These are phyloP conservation scores for Lanistes nyassanus DNA, from an alignment of 1,140 invertebrate species.

Conservation along the genomic window DNA sequence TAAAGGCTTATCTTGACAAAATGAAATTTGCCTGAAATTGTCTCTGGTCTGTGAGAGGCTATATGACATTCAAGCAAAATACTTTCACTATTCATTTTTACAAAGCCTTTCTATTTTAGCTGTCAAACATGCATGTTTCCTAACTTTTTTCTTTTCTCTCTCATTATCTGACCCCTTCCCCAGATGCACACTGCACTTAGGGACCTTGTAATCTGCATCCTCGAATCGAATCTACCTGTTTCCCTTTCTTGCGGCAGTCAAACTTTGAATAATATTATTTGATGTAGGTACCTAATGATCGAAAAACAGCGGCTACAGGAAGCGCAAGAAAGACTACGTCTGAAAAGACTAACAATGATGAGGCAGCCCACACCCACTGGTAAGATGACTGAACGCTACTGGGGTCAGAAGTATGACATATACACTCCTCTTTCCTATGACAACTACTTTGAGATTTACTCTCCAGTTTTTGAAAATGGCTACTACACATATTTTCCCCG, in stretches of 20 bases:
- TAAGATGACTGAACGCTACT: constrained; percentile 34
- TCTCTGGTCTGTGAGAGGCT: neutral
- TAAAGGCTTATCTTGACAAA: neutral
- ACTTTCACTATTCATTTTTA: neutral
- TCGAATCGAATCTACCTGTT: no score
- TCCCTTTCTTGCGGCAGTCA: no score
- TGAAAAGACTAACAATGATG: constrained; percentile 32
- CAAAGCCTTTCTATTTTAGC: neutral
- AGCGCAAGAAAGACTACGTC: constrained; percentile 39
- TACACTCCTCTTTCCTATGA: constrained; percentile 31
- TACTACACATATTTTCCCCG: constrained; percentile 18
- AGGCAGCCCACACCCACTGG: constrained; percentile 36
- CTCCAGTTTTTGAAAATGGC: constrained; percentile 15
- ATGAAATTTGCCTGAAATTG: neutral
- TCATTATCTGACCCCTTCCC: neutral
- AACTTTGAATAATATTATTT: neutral
- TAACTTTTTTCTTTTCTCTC: neutral
- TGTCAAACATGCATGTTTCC: no score
- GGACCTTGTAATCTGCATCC: no score
- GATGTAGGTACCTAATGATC: constrained; percentile 37
- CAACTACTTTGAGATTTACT: constrained; percentile 15
- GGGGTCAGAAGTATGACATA: constrained; percentile 28
- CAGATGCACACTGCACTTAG: no score
- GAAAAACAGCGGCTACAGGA: constrained; percentile 42
- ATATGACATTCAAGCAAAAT: neutral